phyloP scores from a whole-genome alignment of 2,888 invertebrate genomes.

The Habroteleia sp. region DNA sequence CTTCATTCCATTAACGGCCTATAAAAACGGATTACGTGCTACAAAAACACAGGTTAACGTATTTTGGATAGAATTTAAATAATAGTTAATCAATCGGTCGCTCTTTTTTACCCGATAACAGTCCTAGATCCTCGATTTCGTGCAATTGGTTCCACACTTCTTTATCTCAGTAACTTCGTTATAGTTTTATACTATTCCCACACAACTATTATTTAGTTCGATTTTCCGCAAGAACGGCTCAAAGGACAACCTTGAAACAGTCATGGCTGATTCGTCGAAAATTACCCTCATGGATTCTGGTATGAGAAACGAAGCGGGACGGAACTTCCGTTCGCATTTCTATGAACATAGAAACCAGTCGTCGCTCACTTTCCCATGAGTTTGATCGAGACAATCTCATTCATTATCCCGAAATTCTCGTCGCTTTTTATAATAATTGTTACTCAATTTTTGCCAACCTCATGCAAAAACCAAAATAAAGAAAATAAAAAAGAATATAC shows the following conservation, averaged over 20 bases:
- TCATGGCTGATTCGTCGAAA: slow-evolving; percentile 58
- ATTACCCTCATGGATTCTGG: slow-evolving; percentile 52
- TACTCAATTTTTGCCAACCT: not conserved
- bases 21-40: too few species aligned
- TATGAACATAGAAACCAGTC: slow-evolving; percentile 5
- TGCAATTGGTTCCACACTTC: slow-evolving; percentile 23
- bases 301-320: slow-evolving; percentile 56
- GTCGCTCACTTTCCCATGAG: slow-evolving; percentile 20
- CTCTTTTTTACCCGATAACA: not conserved
- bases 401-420: too few species aligned
- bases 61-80: too few species aligned
- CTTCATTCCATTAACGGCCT: too few species aligned
- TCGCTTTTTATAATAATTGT: too few species aligned
- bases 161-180: slow-evolving; percentile 11
- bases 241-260: slow-evolving; percentile 52
- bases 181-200: slow-evolving; percentile 15
- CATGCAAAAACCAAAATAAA: not conserved
- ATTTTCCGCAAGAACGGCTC: slow-evolving; percentile 60
- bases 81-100: too few species aligned
- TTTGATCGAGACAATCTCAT: too few species aligned
- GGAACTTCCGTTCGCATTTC: slow-evolving; percentile 32
- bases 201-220: slow-evolving; percentile 43
- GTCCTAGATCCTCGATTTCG: not conserved
- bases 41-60: too few species aligned
- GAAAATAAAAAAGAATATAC: not conserved